A percentile compares a stretch with the other conserved stretches of the same genome.
Conservation (phyloP, 2,797 vertebrate genomes). For the Myotis pilosus region DNA sequence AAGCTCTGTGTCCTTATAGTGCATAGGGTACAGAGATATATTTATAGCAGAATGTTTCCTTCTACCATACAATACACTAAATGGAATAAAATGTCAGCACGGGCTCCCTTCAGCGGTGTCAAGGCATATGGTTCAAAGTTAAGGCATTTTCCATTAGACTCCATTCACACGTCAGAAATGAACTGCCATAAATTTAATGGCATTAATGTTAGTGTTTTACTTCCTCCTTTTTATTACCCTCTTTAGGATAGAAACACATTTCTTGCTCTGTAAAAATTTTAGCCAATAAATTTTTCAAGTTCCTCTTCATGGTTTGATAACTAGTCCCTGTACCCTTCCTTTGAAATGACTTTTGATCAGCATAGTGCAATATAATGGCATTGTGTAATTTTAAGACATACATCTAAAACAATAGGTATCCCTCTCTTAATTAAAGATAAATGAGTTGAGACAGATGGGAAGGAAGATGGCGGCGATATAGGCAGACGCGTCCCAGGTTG, state of each 20-base stretch:
- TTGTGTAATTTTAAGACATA: constrained; percentile 1
- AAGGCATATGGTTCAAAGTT: background rate
- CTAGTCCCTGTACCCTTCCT: background rate
- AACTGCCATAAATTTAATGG: background rate
- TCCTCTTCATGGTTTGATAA: background rate
- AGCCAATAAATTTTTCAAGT: constrained; percentile 8
- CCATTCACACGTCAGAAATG: constrained; percentile 35
- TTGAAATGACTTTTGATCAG: background rate
- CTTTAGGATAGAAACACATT: constrained; percentile 45
- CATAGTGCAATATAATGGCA: background rate
- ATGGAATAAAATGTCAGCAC: background rate
- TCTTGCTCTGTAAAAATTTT: constrained; percentile 29
- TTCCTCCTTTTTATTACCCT: background rate
- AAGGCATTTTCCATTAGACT: constrained; percentile 1
- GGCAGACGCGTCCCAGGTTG: too few relatives aligned
- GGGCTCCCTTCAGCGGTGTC: background rate
- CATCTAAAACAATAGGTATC: background rate
- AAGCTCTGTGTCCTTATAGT: background rate
- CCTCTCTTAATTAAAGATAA: constrained; percentile 31
- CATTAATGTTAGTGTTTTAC: constrained; percentile 20
- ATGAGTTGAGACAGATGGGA: too few relatives aligned
- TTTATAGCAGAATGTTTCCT: background rate
- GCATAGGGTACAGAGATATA: background rate
- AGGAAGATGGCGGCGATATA: too few relatives aligned
- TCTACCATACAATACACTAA: background rate